Evolutionary conservation across 1,140 invertebrate species (phyloP), one percentile per base, ranked within the genome.

Genomic region (Ips nitidus): DNA sequence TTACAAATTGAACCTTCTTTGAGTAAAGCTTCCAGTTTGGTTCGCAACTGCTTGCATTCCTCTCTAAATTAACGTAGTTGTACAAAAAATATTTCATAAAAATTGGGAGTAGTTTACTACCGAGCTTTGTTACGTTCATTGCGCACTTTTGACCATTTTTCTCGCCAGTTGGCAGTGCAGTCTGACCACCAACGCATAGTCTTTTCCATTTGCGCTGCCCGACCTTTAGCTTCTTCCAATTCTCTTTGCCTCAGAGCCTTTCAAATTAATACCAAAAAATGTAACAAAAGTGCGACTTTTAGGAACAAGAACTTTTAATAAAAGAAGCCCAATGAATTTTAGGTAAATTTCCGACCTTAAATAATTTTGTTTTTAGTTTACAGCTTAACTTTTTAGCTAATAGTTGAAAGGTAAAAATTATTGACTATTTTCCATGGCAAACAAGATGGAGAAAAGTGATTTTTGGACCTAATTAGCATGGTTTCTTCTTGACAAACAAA

Each of bases 171-270:
- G 7, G 90, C 90, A 0, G 95, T 98, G 79, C 92, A 94, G 74
- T 94, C 92, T 0, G 91, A 92, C 96, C 96, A 98, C 96, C 96
- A 98, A 60, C 94, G 84, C 94, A 98, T 98, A 0, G 97, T 98
- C 82, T 98, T 98, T 80, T 98, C 96, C 96, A 98, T 98, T 81
- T 98, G 96, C 0, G 94, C 90, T 2, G 94, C 94, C 66, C 95
- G 81, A 1, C 94, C 93, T 70, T 94, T 83, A 0, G 94, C 94
- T 78, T 98, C 94, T 74, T 97, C 93, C 66, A 98, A 81, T 79
- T 98, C 95, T 68, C 92, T 82, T 78, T 92, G 85, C 63, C 90
- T 81, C 66, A 89, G 81, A 8, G 88, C 87, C 87, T 89, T 63
- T 60, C 66, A 64, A 71, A 62, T 41, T 58, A 42, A 41, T 4